A percentile compares a stretch with the other conserved stretches of the same genome.
Evolutionary conservation across 1,140 invertebrate genomes (phyloP).

Genomic region (Conus ventricosus): DNA sequence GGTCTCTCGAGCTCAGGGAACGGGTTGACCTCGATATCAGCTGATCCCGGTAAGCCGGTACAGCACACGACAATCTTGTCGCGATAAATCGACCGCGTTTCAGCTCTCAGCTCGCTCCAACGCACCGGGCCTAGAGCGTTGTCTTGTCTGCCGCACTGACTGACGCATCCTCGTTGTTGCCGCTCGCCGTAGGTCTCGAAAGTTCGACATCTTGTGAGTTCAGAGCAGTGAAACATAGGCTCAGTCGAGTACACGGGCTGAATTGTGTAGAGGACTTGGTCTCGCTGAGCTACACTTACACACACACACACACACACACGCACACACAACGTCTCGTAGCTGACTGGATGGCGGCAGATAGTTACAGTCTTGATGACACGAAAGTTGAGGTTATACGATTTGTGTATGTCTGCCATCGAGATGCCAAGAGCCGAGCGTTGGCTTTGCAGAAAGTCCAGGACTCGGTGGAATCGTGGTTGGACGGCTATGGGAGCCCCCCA

Average conservation of each 20-base stretch:
- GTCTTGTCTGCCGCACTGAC: not conserved
- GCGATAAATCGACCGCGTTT: not conserved
- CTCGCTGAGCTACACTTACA: not conserved
- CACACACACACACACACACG: not conserved
- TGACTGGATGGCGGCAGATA: conserved; percentile 39
- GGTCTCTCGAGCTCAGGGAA: not conserved
- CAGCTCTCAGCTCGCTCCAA: not conserved
- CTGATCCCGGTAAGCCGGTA: conserved; percentile 19
- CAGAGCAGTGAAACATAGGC: too few relatives aligned
- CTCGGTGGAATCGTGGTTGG: conserved; percentile 62
- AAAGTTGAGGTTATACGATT: conserved; percentile 63
- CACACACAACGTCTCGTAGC: not conserved
- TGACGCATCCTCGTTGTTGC: too few relatives aligned
- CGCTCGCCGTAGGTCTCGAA: too few relatives aligned
- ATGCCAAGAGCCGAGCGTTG: conserved; percentile 51
- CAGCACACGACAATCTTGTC: not conserved
- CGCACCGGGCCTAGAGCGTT: not conserved
- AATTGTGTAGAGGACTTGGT: not conserved
- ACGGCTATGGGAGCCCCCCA: conserved; percentile 64
- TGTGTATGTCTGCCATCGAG: conserved; percentile 58
- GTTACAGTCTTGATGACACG: conserved; percentile 15
- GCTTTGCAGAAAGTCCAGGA: conserved; percentile 53
- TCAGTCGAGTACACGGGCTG: too few relatives aligned
- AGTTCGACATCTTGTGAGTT: too few relatives aligned
- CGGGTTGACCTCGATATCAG: conserved; percentile 18